Evolutionary conservation across 2,113 vertebrate genomes (phyloP), one percentile per base, ranked within the genome.

Genomic region (Choloepus hoffmanni): DNA sequence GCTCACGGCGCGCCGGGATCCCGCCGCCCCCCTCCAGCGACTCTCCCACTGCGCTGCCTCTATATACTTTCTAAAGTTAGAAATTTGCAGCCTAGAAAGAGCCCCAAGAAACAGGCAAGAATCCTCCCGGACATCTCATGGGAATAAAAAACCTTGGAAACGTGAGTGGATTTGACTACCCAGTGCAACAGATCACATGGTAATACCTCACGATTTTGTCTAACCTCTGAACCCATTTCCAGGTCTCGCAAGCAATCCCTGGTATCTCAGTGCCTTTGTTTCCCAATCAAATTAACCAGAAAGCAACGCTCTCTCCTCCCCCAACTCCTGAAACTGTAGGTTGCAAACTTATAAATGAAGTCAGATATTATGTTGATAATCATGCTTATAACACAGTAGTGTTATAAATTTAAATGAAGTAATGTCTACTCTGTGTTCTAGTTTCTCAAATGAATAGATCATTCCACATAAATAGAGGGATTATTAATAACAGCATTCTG

Each of bases 361-460:
- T 67, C 85, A 87, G 67, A 43, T 33, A 53, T 53, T 53, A 53
- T 88, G 53, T 79, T 90, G 73, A 76, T 65, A 45, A 45, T 30
- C 73, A 85, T 11, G 33, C 36, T 90, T 48, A 53, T 2, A 23
- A 58, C 53, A 82, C 16, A 84, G 84, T 67, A 73, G 50, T 76
- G 68, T 77, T 84, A 91, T n/a, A 89, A 92, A 92, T 95, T 95
- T 95, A 94, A 95, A 95, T 83, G 70, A 97, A 94, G 92, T 65
- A 96, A 70, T 94, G 96, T 70, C 90, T 95, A 91, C 79, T 83
- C 50, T 95, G 81, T 95, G 85, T 94, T 95, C 72, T 55, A 86
- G 74, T 76, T 90, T 45, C 63, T 96, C 96, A 96, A 95, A 97
- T 95, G 89, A 97, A 96, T 60, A 95, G 92, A 62, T 88, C 89